These are phyloP conservation scores for Nasonia oneida DNA, from an alignment of 2,888 invertebrate species.

Conservation along the genomic window DNA sequence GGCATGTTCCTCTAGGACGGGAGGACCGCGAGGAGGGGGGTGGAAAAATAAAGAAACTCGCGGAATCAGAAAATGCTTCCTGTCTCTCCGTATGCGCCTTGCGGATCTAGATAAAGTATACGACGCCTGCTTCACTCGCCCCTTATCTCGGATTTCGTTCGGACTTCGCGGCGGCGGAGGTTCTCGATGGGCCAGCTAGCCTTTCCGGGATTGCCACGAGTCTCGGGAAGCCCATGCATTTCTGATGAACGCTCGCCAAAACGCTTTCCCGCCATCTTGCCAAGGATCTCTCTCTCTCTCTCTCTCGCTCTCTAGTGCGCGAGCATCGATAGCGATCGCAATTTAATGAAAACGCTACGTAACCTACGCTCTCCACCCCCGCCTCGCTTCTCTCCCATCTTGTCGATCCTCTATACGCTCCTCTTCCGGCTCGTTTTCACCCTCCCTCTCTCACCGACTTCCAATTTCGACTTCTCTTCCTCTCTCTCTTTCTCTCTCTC, in stretches of 20 bases:
- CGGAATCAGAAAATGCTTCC: conserved; percentile 56
- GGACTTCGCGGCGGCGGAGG: conserved; percentile 48
- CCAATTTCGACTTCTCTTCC: conserved; percentile 22
- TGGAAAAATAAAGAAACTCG: conserved; percentile 54
- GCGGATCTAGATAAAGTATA: conserved; percentile 72
- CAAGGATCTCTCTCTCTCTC: conserved; percentile 45
- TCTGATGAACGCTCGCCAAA: conserved; percentile 74
- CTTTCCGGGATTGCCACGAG: conserved; percentile 62
- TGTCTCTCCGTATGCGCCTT: conserved; percentile 23
- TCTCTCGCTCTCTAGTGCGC: conserved; percentile 59
- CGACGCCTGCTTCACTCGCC: conserved; percentile 45
- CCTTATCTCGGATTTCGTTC: conserved; percentile 70
- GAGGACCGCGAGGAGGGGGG: no score
- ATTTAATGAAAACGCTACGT: conserved; percentile 74
- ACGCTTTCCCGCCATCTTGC: conserved; percentile 57
- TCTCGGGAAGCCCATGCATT: conserved; percentile 74
- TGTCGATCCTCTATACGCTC: conserved; percentile 19
- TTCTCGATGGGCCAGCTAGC: conserved; percentile 61
- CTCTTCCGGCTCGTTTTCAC: conserved; percentile 40
- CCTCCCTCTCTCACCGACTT: conserved; percentile 15
- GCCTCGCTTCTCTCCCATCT: conserved; percentile 52
- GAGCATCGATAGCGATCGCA: conserved; percentile 71
- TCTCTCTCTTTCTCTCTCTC: neutral
- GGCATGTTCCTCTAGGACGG: neutral
- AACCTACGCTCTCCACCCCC: conserved; percentile 65